Evolutionary conservation across 2,888 invertebrate species (phyloP).

Genomic region (Carcina quercana): DNA sequence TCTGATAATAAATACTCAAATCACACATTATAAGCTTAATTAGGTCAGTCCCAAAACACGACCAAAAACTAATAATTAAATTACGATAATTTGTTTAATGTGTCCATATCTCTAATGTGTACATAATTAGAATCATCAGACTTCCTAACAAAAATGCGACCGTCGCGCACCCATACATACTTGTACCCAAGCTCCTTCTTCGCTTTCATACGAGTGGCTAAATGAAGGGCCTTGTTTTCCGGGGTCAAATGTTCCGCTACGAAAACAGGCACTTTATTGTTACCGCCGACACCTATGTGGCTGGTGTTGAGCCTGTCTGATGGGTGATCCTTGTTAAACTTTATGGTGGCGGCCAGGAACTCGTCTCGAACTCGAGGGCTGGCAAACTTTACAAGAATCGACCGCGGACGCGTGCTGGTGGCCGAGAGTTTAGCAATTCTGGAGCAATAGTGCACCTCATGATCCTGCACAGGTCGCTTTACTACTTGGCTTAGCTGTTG

Average conservation of each 20-base stretch:
- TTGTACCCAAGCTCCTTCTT: conserved; percentile 4
- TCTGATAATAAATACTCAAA: too few relatives aligned
- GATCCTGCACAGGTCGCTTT: not conserved
- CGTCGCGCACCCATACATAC: conserved; percentile 5
- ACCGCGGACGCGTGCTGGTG: not conserved
- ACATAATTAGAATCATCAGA: conserved; percentile 4
- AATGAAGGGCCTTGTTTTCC: conserved; percentile 6
- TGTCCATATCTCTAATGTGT: conserved; percentile 1
- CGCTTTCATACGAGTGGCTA: conserved; percentile 1
- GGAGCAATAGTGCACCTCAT: not conserved
- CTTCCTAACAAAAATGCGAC: conserved; percentile 7
- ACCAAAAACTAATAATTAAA: too few relatives aligned
- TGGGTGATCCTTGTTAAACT: not conserved
- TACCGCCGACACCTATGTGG: not conserved
- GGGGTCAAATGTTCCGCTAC: conserved; percentile 5
- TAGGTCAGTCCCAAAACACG: too few relatives aligned
- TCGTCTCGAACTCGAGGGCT: not conserved
- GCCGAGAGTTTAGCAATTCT: not conserved
- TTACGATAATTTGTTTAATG: not conserved
- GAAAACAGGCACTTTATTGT: conserved; percentile 1
- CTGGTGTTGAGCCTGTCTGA: conserved; percentile 1
- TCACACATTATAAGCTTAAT: too few relatives aligned
- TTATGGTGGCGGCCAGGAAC: not conserved
- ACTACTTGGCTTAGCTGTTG: not conserved
- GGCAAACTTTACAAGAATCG: not conserved